Evolutionary conservation across 2,113 vertebrate species (phyloP), one percentile per base, ranked within the genome.

Genomic region (Bubo blakistoni): DNA sequence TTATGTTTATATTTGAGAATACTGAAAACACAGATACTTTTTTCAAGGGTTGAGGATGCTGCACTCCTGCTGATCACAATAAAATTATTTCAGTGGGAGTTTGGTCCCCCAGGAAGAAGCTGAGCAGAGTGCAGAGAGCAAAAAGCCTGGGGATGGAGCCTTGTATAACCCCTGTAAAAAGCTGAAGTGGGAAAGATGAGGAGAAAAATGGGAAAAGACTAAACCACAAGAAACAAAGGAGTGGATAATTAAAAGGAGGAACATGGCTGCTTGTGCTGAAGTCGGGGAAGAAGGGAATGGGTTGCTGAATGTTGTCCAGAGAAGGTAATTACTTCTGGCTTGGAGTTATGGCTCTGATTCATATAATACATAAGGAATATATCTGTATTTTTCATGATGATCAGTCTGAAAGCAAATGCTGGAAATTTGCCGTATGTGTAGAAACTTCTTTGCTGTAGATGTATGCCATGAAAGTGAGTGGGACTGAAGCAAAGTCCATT

Each of bases 341-440:
- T 90, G 58, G 47, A 83, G 47, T 86, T 93, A 84, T 36, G 52
- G 85, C 76, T 96, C 47, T 72, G 80, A 59, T 88, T 94, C 61
- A 57, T 88, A 36, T 44, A 90, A 86, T 97, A 90, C 92, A 96
- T 90, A 92, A 90, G 58, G 82, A 92, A 90, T 90, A 92, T 85
- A 70, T 69, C 88, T 96, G 30, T 92, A 44, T 95, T 93, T 96
- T 91, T 93, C 58, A 46, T 73, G 88, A 88, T 92, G 87, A 95
- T 77, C 69, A 72, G 81, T 40, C 73, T 95, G 86, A 88, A 94
- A 95, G 81, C 49, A 81, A 87, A 76, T 85, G 83, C 86, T 96
- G 92, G 92, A 81, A 90, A 73, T 80, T 30, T 62, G 74, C 89
- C 89, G 55, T 92, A 46, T 58, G 14, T 70, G 58, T 72, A 95